Conservation (phyloP, 1,140 invertebrate species). For the Myzus persicae region DNA sequence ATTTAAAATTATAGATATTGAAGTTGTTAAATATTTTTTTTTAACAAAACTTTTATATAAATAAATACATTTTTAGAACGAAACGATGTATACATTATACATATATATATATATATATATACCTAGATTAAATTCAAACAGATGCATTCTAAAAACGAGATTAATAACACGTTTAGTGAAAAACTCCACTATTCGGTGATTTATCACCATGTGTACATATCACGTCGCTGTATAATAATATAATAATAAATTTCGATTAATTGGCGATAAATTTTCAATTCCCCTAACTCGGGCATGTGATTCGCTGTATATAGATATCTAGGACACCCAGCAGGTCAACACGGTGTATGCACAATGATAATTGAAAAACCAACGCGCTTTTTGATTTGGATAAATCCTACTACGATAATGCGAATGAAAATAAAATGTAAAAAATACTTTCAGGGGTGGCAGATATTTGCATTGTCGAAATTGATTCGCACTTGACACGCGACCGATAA, state of each 20-base stretch:
- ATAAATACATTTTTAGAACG: neutral
- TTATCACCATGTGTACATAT: slow-evolving; percentile 42
- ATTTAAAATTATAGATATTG: neutral
- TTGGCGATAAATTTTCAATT: slow-evolving; percentile 54
- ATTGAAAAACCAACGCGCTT: slow-evolving; percentile 41
- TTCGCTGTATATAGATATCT: slow-evolving; percentile 29
- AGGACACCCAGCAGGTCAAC: slow-evolving; percentile 1
- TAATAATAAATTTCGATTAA: slow-evolving; percentile 56
- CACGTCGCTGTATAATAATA: slow-evolving; percentile 28
- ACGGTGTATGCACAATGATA: slow-evolving; percentile 45
- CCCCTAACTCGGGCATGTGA: neutral
- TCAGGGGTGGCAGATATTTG: slow-evolving; percentile 28
- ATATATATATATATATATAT: neutral
- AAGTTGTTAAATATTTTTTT: neutral
- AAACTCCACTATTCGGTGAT: slow-evolving; percentile 38
- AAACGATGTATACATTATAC: neutral
- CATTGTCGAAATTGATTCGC: slow-evolving; percentile 54
- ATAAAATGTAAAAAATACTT: slow-evolving; percentile 42
- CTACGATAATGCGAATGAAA: neutral
- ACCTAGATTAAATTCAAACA: neutral
- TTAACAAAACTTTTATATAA: neutral
- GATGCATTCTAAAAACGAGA: slow-evolving; percentile 9
- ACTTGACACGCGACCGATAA: slow-evolving; percentile 50
- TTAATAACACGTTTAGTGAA: slow-evolving; percentile 26
- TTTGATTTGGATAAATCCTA: slow-evolving; percentile 30